Base-by-base conservation (phyloP, 2,113 vertebrate genomes). In the Vulpes ferrilata region DNA sequence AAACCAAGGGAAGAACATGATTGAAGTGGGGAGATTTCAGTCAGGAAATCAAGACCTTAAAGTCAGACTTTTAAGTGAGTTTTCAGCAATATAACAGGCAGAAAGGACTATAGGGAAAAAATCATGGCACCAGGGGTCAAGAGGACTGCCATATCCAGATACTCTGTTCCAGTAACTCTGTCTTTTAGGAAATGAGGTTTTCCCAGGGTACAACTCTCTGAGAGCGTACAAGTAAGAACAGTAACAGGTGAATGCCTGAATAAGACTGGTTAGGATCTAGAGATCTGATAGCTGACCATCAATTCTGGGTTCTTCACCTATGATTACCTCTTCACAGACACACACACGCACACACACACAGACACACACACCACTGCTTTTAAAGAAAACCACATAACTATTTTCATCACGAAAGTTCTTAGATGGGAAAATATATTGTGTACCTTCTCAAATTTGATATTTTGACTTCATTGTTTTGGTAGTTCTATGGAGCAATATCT, bases 401-500 rank as follows among this genome's bases (percentile, higher is more conserved):
- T 83, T 69, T 83, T 27, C 51, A 8, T 25, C 7, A 59, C 13
- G 17, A 85, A 76, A 71, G 19, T 6, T 79, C 23, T 83, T 27
- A 1, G 3, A 55, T 30, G 13, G 60, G 30, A 64, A 88, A 82
- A 7, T 67, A 67, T 57, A 88, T 90, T 60, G 13, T 82, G 43
- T 3, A 82, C 7, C 32, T 79, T 93, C 38, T 82, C 12, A 71
- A 48, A 87, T 0, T 13, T 62, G 80, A 57, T 86, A 84, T 84
- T 97, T 95, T 94, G n/a, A 35, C 35, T 90, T 95, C 55, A 90
- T 35, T 73, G 48, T 82, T 82, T 87, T 74, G 87, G 22, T 13
- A 92, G 35, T 4, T 84, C 16, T 84, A 2, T 11, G n/a, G 53
- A 71, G 5, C 10, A 48, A 1, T 30, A n/a, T 55, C 7, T 81